Conservation (phyloP, 2,113 vertebrate genomes). For the Ptilonorhynchus violaceus region DNA sequence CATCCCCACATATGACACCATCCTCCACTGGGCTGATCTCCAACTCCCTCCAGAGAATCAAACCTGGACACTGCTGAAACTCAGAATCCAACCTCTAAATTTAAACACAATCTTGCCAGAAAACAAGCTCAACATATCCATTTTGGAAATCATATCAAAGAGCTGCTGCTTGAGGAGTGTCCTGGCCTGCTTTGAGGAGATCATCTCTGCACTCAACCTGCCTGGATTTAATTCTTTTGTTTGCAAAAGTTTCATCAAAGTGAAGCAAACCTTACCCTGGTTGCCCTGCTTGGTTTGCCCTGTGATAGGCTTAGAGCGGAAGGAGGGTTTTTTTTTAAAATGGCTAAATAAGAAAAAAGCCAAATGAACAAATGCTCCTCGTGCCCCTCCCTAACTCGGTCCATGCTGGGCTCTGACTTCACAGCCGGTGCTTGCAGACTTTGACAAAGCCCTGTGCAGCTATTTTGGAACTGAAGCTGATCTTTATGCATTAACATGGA, state of each 20-base stretch:
- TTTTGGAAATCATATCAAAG: neutral
- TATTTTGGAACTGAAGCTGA: slow-evolving; percentile 32
- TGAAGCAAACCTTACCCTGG: neutral
- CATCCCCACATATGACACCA: neutral
- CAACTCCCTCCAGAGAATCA: neutral
- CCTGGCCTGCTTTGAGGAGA: neutral
- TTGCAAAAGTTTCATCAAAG: neutral
- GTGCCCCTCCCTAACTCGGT: neutral
- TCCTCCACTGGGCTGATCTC: neutral
- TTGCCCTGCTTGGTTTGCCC: neutral
- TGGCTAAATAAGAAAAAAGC: neutral
- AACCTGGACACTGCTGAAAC: neutral
- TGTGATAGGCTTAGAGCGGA: neutral
- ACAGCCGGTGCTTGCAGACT: neutral
- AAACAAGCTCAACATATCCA: neutral
- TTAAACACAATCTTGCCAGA: neutral
- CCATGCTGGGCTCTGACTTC: neutral
- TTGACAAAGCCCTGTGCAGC: neutral
- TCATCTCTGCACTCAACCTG: neutral
- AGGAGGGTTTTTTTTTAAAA: neutral
- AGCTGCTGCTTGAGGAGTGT: neutral
- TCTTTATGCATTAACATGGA: neutral
- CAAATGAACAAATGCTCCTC: neutral
- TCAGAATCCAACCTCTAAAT: neutral
- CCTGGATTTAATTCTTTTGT: neutral